Evolutionary conservation across 2,888 invertebrate genomes (phyloP).

Genomic region (Apotomis betuletana): DNA sequence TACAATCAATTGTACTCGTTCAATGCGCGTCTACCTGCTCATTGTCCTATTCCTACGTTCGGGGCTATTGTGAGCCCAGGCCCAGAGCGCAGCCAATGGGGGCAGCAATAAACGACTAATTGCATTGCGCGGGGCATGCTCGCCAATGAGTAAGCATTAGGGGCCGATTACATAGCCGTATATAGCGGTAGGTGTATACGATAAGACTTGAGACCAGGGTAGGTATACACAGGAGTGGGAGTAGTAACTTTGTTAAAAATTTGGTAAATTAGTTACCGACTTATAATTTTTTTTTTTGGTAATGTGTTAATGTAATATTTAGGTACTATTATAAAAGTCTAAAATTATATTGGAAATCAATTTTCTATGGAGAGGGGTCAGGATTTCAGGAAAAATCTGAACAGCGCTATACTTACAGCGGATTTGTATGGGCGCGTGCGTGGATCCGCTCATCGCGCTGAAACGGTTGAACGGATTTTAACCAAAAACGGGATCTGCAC

Average conservation of each 20-base stretch:
- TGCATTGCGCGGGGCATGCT: conserved; percentile 72
- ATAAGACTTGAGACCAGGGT: conserved; percentile 39
- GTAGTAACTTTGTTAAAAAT: conserved; percentile 3
- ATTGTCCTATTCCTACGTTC: conserved; percentile 43
- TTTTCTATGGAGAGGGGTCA: too few relatives aligned
- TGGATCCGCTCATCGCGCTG: too few relatives aligned
- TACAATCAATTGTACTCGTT: not conserved
- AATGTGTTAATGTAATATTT: too few relatives aligned
- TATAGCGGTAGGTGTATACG: conserved; percentile 44
- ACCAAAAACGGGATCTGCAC: too few relatives aligned
- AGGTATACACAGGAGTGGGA: conserved; percentile 35
- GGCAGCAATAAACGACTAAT: conserved; percentile 74
- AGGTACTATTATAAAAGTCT: too few relatives aligned
- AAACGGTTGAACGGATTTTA: too few relatives aligned
- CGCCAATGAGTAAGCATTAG: conserved; percentile 81
- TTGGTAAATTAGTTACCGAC: not conserved
- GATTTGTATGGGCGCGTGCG: too few relatives aligned
- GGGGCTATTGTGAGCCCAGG: conserved; percentile 50
- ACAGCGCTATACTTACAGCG: too few relatives aligned
- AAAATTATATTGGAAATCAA: too few relatives aligned
- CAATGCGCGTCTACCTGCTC: conserved; percentile 18
- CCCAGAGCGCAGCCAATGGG: conserved; percentile 60
- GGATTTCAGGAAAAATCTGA: too few relatives aligned
- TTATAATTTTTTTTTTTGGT: too few relatives aligned
- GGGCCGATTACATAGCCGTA: conserved; percentile 62